phyloP scores from a whole-genome alignment of 2,113 vertebrate genomes.

The Etheostoma cragini region DNA sequence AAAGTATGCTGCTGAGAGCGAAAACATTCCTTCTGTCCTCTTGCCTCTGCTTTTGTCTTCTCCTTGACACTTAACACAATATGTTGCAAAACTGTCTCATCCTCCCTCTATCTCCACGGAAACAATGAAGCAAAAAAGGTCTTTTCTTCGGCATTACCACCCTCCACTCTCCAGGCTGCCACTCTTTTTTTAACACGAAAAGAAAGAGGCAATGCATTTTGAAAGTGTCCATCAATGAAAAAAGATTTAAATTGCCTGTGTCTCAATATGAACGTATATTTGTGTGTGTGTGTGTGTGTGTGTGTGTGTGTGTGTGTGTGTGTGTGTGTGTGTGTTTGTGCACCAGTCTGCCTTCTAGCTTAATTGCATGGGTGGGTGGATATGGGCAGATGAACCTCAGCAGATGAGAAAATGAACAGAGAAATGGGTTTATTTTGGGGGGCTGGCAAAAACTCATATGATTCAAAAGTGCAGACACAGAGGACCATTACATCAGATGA shows the following conservation, averaged over 20 bases:
- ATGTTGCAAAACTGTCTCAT: slow-evolving; percentile 45
- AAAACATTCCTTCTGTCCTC: neutral
- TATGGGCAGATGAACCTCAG: slow-evolving; percentile 14
- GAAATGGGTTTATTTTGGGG: slow-evolving; percentile 12
- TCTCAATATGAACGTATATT: neutral
- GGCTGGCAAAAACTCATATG: neutral
- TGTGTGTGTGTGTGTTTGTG: neutral
- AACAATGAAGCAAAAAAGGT: slow-evolving; percentile 49
- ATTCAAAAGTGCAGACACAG: slow-evolving; percentile 21
- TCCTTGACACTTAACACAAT: slow-evolving; percentile 56
- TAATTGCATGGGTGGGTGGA: slow-evolving; percentile 26
- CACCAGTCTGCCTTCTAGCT: neutral
- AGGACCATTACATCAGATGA: neutral
- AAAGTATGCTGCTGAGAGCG: neutral
- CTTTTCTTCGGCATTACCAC: slow-evolving; percentile 30
- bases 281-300: neutral
- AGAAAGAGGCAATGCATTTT: slow-evolving; percentile 61
- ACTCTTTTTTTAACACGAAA: slow-evolving; percentile 42
- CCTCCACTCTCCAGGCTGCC: slow-evolving; percentile 3
- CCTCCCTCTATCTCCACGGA: slow-evolving; percentile 54
- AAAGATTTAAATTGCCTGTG: slow-evolving; percentile 42
- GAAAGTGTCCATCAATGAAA: slow-evolving; percentile 57
- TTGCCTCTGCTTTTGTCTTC: slow-evolving; percentile 43
- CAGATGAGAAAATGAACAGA: slow-evolving; percentile 21
- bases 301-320: neutral